These are phyloP conservation scores for Dimorphilus gyrociliatus DNA, from an alignment of 2,888 invertebrate species.

Conservation along the genomic window DNA sequence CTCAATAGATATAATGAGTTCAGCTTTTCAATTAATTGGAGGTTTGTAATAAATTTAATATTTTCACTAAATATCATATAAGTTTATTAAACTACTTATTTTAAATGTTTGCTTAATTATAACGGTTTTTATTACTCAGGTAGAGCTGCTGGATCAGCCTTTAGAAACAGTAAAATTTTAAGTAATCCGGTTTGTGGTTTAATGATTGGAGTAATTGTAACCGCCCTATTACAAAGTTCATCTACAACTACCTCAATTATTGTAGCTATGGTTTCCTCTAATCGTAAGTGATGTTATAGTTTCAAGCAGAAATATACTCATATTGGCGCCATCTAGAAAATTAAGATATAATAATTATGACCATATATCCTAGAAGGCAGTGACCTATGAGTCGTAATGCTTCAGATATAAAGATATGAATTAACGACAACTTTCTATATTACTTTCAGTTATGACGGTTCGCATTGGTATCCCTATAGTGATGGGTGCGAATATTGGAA, in stretches of 20 bases:
- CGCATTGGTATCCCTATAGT: slow-evolving; percentile 42
- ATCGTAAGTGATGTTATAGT: slow-evolving; percentile 13
- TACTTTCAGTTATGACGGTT: slow-evolving; percentile 33
- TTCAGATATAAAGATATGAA: no score
- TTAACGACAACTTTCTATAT: no score
- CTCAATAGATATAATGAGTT: slow-evolving; percentile 11
- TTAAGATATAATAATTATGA: no score
- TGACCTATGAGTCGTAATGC: no score
- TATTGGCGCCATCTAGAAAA: no score
- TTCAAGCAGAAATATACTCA: no score
- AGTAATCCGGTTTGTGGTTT: slow-evolving; percentile 42
- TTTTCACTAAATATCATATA: no score
- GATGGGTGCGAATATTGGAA: slow-evolving; percentile 45
- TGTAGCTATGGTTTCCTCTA: slow-evolving; percentile 33
- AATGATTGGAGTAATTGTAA: slow-evolving; percentile 44
- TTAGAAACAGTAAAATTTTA: slow-evolving; percentile 32
- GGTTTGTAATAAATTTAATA: no score
- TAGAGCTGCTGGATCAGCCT: slow-evolving; percentile 24
- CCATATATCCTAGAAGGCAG: no score
- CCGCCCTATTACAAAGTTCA: slow-evolving; percentile 43
- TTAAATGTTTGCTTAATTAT: no score
- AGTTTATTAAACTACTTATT: no score
- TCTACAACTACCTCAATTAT: slow-evolving; percentile 41
- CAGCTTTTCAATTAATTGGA: slow-evolving; percentile 12
- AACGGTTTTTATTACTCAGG: no score